Evolutionary conservation across 2,888 invertebrate genomes (phyloP).

Genomic region (Xestia xanthographa): DNA sequence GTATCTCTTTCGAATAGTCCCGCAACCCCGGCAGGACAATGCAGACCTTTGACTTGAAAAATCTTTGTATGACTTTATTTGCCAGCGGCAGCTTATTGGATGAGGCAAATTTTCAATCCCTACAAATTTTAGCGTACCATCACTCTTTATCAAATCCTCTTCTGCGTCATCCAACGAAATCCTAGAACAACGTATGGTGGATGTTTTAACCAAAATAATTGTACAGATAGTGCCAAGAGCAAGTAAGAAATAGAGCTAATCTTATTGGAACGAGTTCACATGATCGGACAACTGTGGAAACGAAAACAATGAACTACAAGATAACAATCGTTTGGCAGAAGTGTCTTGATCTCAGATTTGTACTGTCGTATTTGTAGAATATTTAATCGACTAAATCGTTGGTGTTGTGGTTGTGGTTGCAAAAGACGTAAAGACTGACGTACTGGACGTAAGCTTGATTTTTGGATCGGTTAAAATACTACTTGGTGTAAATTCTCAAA

Average conservation of each 20-base stretch:
- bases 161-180: constrained; percentile 1
- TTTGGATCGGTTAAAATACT: no score
- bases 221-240: constrained; percentile 22
- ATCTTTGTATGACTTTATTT: background rate
- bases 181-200: background rate
- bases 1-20: no score
- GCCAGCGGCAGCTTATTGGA: background rate
- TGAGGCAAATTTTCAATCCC: background rate
- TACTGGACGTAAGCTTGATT: background rate
- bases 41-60: background rate
- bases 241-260: constrained; percentile 16
- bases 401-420: background rate
- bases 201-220: constrained; percentile 14
- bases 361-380: constrained; percentile 5
- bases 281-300: constrained; percentile 38
- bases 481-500: background rate
- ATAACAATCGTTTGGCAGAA: constrained; percentile 56
- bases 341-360: constrained; percentile 25
- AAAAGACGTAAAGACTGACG: background rate
- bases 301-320: constrained; percentile 39
- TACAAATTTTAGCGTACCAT: background rate
- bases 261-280: constrained; percentile 38
- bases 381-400: background rate
- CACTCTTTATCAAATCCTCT: background rate
- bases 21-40: no score